Evolutionary conservation across 1,140 invertebrate genomes (phyloP), one percentile per base, ranked within the genome.

Genomic region (Phocides pigmalion): DNA sequence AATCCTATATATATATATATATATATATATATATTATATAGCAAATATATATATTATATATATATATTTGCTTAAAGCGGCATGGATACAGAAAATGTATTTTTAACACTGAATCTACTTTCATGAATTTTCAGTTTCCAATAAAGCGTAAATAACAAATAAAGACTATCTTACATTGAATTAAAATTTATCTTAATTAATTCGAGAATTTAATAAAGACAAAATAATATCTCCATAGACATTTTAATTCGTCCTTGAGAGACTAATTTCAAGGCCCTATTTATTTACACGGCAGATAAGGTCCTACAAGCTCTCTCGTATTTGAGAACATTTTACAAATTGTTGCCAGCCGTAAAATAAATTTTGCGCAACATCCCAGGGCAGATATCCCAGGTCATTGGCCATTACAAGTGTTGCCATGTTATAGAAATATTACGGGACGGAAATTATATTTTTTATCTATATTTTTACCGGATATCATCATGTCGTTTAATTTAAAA

Each of bases 371-470:
- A 28, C 12, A 61, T 49, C 58, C 44, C 58, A 22, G 11, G 58
- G 15, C 44, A 49, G 58, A 61, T 61, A 61, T 61, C 58, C 58
- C 44, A 39, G 58, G 58, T 61, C 58, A 61, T 49, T 61, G 58
- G 58, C 46, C 44, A 61, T 61, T 49, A 61, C 46, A 9, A 32
- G 58, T 8, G 44, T 49, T 12, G 14, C 58, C 17, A 61, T 47
- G 42, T 32, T 15, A 25, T 2, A 19, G n/a, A 28, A 28, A 2
- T 53, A 2, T 50, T 17, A n/a, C 15, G 12, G 25, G 12, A 35
- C n/a, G 4, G 11, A 9, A 8, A 11, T 1, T 32, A 11, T 1
- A 32, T 1, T 32, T 32, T 32, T 32, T 32, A 11, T 32, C n/a
- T n/a, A n/a, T n/a, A n/a, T n/a, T n/a, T n/a, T n/a, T n/a, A n/a